Conservation (phyloP, 1,140 invertebrate species). For the Megalopta genalis region DNA sequence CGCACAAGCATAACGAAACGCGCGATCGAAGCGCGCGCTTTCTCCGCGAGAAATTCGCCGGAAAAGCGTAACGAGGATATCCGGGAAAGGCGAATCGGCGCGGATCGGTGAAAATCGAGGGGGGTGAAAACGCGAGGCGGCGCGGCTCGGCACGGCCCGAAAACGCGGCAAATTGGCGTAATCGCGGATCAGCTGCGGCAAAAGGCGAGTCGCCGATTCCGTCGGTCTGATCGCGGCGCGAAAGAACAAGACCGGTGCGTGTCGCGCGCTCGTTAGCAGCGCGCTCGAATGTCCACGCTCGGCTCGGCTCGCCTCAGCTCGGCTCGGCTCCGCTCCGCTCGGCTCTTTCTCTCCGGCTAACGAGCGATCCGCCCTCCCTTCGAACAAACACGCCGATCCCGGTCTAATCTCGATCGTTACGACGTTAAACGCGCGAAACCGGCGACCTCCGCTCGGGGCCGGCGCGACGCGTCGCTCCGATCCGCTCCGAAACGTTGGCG, state of each 20-base stretch:
- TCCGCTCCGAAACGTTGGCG: neutral
- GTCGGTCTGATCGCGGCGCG: constrained; percentile 23
- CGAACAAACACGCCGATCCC: constrained; percentile 3
- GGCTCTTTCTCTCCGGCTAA: constrained; percentile 13
- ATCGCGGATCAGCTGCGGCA: constrained; percentile 43
- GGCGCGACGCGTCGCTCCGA: neutral
- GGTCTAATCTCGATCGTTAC: constrained; percentile 53
- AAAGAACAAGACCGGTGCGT: constrained; percentile 49
- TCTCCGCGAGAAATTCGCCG: too few species aligned
- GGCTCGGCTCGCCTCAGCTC: constrained; percentile 8
- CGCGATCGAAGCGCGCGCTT: too few species aligned
- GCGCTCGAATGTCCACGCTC: constrained; percentile 15
- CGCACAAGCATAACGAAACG: too few species aligned
- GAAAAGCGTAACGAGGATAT: too few species aligned
- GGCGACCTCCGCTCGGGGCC: neutral
- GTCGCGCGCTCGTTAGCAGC: constrained; percentile 56
- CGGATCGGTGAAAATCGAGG: neutral
- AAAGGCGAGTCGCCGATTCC: constrained; percentile 49
- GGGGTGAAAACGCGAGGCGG: too few species aligned
- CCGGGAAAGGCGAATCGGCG: neutral
- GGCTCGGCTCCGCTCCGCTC: too few species aligned
- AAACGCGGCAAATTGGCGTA: constrained; percentile 51
- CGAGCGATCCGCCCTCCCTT: constrained; percentile 25
- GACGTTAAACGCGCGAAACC: constrained; percentile 60
- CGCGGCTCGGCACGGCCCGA: constrained; percentile 4